Evolutionary conservation across 2,888 invertebrate genomes (phyloP), one percentile per base, ranked within the genome.

Genomic region (Daptonema setosum): DNA sequence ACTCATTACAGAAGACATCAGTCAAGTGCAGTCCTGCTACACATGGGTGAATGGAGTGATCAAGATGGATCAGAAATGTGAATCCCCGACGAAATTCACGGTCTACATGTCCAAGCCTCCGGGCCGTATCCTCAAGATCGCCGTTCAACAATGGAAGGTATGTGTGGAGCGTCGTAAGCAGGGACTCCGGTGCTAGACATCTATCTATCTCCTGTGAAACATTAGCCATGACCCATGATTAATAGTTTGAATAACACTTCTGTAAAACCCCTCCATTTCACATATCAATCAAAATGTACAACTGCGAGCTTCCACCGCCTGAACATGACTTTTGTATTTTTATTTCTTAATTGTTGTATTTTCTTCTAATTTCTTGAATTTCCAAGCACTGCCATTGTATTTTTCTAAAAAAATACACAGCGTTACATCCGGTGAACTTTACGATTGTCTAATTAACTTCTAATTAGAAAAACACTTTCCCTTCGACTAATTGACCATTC

Each of bases 11-110:
- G 30, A 20, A 22, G 14, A 2, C 8, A 51, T 59, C 35, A 56
- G 57, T 1, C 54, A 61, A 53, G 55, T 59, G 25, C 59, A 55
- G 25, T 51, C 48, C n/a, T 61, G 61, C 48, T 59, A 48, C 54
- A 60, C 61, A 2, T 57, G 60, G 57, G 45, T 57, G n/a, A 61
- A 61, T 53, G 60, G 60, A 3, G 56, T 55, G 14, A 60, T 61
- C 29, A 24, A 41, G 35, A 59, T 60, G 59, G 54, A 54, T n/a
- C 59, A 55, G n/a, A 24, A 28, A 17, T 61, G 61, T 53, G 24
- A 50, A 24, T 48, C 56, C 11, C 45, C 41, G 17, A 61, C 52
- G 5, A 28, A 57, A 43, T 55, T 61, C 54, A 55, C 54, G 26
- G 47, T 61, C 14, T 35, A 50, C 17, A 51, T 61, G 51, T 56